Evolutionary conservation across 2,113 vertebrate species (phyloP).

Genomic region (Entosphenus tridentatus): DNA sequence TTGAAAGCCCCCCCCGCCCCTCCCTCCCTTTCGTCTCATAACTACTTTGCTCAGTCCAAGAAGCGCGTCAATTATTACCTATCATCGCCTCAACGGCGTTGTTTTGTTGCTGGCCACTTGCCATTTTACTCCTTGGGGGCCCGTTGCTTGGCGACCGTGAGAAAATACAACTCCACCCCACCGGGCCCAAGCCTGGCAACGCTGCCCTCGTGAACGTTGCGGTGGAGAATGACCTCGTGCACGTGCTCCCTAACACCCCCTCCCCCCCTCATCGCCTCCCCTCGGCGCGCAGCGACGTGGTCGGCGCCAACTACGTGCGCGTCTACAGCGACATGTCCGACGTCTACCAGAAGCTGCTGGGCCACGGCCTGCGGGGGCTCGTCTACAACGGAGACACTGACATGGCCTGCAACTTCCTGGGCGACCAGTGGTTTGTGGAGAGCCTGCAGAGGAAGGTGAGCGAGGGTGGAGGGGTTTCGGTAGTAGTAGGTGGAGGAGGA

Average conservation of each 20-base stretch:
- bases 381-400: conserved; percentile 39
- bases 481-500: not conserved
- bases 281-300: conserved; percentile 17
- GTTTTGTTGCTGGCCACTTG: too few species aligned
- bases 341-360: conserved; percentile 26
- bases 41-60: too few species aligned
- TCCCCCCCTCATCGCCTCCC: not conserved
- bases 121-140: too few species aligned
- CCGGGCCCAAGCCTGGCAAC: too few species aligned
- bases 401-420: conserved; percentile 40
- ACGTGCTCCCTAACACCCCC: not conserved
- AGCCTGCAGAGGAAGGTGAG: conserved; percentile 22
- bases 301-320: conserved; percentile 15
- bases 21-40: too few species aligned
- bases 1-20: too few species aligned
- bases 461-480: not conserved
- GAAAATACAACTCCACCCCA: too few species aligned
- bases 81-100: too few species aligned
- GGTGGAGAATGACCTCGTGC: too few species aligned
- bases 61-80: too few species aligned
- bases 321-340: conserved; percentile 20
- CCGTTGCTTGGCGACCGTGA: too few species aligned
- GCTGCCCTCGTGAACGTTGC: too few species aligned
- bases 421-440: conserved; percentile 35
- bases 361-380: conserved; percentile 20